Evolutionary conservation across 1,140 invertebrate species (phyloP).

Genomic region (Helicoverpa zea): DNA sequence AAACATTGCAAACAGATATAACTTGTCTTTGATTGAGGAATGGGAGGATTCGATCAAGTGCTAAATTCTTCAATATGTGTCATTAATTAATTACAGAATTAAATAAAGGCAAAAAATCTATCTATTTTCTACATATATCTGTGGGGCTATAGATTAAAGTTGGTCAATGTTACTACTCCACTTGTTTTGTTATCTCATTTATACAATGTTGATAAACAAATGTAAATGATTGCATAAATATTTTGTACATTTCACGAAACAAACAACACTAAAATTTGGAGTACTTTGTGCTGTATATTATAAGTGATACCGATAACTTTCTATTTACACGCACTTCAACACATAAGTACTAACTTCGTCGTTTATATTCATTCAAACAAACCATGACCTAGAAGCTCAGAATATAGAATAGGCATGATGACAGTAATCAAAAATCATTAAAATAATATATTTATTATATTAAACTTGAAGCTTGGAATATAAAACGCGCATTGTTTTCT

Average conservation of each 20-base stretch:
- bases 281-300: background rate
- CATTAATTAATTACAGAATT: background rate
- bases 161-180: constrained; percentile 35
- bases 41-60: background rate
- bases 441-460: too few species aligned
- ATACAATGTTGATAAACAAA: constrained; percentile 45
- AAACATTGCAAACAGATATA: constrained; percentile 29
- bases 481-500: too few species aligned
- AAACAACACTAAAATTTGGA: background rate
- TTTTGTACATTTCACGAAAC: constrained; percentile 1
- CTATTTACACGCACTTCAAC: constrained; percentile 8
- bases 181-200: constrained; percentile 29
- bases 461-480: too few species aligned
- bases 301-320: background rate
- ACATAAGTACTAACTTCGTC: too few species aligned
- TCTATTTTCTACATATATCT: background rate
- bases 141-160: constrained; percentile 20
- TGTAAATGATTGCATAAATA: constrained; percentile 30
- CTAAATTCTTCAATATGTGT: background rate
- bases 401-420: too few species aligned
- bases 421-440: too few species aligned
- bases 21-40: background rate
- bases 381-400: constrained; percentile 55
- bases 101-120: too few species aligned
- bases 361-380: too few species aligned